Base-by-base conservation (phyloP, 1,140 invertebrate species). In the Papilio polytes region DNA sequence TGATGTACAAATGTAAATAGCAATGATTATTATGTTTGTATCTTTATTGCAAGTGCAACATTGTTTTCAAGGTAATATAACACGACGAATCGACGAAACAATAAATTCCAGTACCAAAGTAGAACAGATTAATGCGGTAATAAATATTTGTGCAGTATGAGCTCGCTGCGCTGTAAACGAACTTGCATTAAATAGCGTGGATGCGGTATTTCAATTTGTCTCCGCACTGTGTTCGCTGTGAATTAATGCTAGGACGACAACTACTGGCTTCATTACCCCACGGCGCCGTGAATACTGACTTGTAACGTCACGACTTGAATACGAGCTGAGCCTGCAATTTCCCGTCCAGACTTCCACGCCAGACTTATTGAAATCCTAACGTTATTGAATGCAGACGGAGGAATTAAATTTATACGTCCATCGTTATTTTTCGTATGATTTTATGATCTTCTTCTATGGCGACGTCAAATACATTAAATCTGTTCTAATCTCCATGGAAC, bases 191-290 rank as follows among this genome's bases (percentile, higher is more conserved):
- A 76, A 76, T 76, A 76, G 74, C 22, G 13, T 66, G 63, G 63
- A 66, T 66, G 46, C 74, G 74, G 74, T 76, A 76, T 76, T 76
- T 76, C 74, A 76, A 76, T 76, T 76, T 76, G 46, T 51, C 74
- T 51, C 44, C 22, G 4, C 10, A 20, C 41, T 26, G 46, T 51
- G 20, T 13, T 26, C 74, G 20, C 74, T 48, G 74, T 76, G 74
- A 76, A 76, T 76, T 48, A 76, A 76, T 76, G 44, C 74, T 20
- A 46, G n/a, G 46, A 76, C 74, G 41, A 48, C 73, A 51, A 26
- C 53, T 56, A 56, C 53, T 56, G 46, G 74, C 74, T 76, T 51
- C 44, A 76, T 76, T 76, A 51, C 74, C 74, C 74, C 44, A 76
- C 44, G 74, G 44, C 74, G 46, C 46, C 74, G 46, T 76, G 36